Percentiles rank a stretch among this genome's conserved stretches.
phyloP scores from a whole-genome alignment of 2,113 vertebrate genomes.

The Orientallactaga bullata region DNA sequence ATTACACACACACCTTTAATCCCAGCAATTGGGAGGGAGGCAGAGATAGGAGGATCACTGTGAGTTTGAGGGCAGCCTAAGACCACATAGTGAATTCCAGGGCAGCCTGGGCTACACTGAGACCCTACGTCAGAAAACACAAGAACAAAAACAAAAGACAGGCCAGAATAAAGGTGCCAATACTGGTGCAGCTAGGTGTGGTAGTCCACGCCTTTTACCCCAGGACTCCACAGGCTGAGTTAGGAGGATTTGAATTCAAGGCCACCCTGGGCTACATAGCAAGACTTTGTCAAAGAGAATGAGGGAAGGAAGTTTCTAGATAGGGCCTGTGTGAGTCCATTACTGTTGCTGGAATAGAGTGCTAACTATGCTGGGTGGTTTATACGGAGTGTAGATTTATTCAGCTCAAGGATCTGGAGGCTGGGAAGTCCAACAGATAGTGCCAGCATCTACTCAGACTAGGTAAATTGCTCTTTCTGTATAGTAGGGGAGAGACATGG shows the following conservation, averaged over 20 bases:
- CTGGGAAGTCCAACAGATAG: background rate
- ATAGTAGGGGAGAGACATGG: accelerated
- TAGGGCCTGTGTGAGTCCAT: background rate
- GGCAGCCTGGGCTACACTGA: too few relatives aligned
- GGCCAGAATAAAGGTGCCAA: background rate
- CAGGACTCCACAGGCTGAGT: too few relatives aligned
- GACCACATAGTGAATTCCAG: too few relatives aligned
- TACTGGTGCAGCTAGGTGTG: background rate
- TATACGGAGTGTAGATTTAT: background rate
- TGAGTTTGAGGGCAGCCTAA: too few relatives aligned
- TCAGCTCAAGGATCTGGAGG: background rate
- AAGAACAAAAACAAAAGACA: background rate
- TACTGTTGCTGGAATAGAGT: too few relatives aligned
- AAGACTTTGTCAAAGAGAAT: background rate
- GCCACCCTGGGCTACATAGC: too few relatives aligned
- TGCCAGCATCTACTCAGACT: background rate
- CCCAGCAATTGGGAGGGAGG: background rate
- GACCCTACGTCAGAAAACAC: background rate
- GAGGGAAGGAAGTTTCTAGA: background rate
- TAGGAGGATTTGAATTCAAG: too few relatives aligned
- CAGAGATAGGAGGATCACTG: background rate
- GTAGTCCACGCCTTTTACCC: background rate
- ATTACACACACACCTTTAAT: too few relatives aligned
- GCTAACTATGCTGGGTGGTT: background rate
- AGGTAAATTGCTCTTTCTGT: background rate